A percentile compares a stretch with the other conserved stretches of the same genome.
These are phyloP conservation scores for Sitta carolinensis DNA, from an alignment of 2,797 vertebrate species.

Conservation along the genomic window DNA sequence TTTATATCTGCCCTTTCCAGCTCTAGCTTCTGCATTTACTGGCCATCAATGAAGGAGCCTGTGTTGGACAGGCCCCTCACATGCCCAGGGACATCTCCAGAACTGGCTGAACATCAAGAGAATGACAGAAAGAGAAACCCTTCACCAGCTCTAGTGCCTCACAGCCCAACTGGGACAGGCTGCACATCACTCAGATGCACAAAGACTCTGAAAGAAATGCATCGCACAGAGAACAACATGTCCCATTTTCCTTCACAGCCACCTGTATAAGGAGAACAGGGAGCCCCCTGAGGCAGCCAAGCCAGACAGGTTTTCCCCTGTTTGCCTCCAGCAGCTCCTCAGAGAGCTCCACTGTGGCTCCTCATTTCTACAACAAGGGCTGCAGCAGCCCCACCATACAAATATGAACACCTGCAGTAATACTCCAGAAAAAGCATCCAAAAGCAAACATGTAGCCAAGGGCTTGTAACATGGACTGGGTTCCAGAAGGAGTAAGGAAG, in stretches of 20 bases:
- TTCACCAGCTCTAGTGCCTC: not conserved
- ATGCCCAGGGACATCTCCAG: not conserved
- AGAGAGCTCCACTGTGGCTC: not conserved
- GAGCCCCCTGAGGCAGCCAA: not conserved
- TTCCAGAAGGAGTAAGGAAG: not conserved
- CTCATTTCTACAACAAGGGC: not conserved
- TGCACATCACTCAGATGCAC: not conserved
- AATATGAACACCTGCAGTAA: not conserved
- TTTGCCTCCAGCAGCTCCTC: not conserved
- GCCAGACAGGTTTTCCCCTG: not conserved
- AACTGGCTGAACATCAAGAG: not conserved
- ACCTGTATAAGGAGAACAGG: not conserved
- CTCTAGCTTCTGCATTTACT: not conserved
- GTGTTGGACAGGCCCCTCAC: not conserved
- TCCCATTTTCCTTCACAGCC: not conserved
- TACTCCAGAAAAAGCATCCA: not conserved
- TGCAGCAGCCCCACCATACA: not conserved
- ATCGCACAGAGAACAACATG: not conserved
- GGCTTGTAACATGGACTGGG: fast-evolving
- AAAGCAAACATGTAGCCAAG: not conserved
- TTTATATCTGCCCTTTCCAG: not conserved
- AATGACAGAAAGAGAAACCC: not conserved
- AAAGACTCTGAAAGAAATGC: not conserved
- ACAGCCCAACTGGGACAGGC: not conserved
- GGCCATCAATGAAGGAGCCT: fast-evolving